Base-by-base conservation (phyloP, 1,140 invertebrate genomes). In the Lepidurus apus region DNA sequence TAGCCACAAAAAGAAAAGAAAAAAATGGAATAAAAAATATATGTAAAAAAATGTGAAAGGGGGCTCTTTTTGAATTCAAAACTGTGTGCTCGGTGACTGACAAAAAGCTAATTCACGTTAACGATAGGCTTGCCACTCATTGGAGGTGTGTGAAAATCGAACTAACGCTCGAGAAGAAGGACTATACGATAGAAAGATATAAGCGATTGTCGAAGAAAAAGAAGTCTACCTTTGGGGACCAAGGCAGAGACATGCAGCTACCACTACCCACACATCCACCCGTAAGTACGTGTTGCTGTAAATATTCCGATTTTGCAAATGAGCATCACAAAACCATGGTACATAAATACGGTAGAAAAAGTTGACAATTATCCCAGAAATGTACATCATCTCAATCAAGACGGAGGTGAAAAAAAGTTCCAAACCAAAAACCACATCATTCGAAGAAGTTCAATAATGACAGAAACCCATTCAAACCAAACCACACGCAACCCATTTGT, bases 161-260 rank as follows among this genome's bases (percentile, higher is more conserved):
- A 65, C 53, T 65, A 65, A 65, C 3, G 53, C 13, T 65, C 21
- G 21, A 65, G 21, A 65, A 10, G 21, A n/a, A 65, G 21, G 53
- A 65, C 53, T 65, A 65, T 65, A 65, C 53, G 53, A 65, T 17
- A 65, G 53, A 21, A 65, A 65, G 53, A 65, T 17, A 65, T n/a
- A 65, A 65, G 53, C 53, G 53, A 65, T 65, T 65, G 53, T 65
- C 53, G 53, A 65, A 65, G 53, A 65, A 65, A 65, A 65, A 65
- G 53, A 65, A 65, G 53, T 65, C 53, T 65, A 77, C 43, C 24
- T 43, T 75, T 47, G 43, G 75, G 75, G 43, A 42, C 75, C 75
- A 77, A 77, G 75, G 75, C 75, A 77, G 75, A 77, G 75, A 77
- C 75, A 77, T 77, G 75, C 75, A 77, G 75, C 75, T 77, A 77